These are phyloP conservation scores for Oncorhynchus clarkii DNA, from an alignment of 2,113 vertebrate genomes.

Conservation along the genomic window DNA sequence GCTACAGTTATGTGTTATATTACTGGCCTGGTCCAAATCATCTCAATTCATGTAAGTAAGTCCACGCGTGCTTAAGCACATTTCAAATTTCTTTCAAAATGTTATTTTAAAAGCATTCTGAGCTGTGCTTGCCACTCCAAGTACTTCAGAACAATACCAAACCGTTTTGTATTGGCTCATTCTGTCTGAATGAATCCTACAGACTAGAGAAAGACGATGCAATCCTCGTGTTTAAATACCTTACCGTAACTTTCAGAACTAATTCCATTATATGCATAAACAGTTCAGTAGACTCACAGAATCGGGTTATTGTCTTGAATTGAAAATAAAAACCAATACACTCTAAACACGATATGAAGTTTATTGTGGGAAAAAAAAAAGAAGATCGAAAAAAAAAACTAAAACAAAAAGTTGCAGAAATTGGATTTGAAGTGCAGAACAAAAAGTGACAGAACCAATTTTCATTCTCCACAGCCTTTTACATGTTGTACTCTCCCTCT, in stretches of 20 bases:
- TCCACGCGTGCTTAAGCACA: background rate
- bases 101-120: constrained; percentile 14
- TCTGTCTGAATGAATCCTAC: constrained; percentile 25
- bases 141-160: constrained; percentile 41
- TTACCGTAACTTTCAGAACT: constrained; percentile 56
- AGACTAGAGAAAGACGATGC: constrained; percentile 38
- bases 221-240: constrained; percentile 59
- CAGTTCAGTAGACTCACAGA: constrained; percentile 61
- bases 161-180: constrained; percentile 45
- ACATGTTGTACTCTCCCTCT: too few relatives aligned
- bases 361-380: constrained; percentile 37
- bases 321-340: constrained; percentile 45
- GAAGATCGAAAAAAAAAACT: background rate
- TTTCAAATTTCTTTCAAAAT: too few relatives aligned
- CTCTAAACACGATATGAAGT: constrained; percentile 54
- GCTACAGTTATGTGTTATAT: too few relatives aligned
- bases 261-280: constrained; percentile 70
- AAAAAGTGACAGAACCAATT: background rate
- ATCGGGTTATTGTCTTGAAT: constrained; percentile 65
- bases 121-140: constrained; percentile 32
- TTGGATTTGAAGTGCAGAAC: background rate
- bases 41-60: too few relatives aligned
- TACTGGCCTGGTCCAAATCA: too few relatives aligned
- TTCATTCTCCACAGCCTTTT: too few relatives aligned
- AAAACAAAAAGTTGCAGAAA: constrained; percentile 1